Evolutionary conservation across 2,888 invertebrate genomes (phyloP).

Genomic region (Himalopsyche tibetana): DNA sequence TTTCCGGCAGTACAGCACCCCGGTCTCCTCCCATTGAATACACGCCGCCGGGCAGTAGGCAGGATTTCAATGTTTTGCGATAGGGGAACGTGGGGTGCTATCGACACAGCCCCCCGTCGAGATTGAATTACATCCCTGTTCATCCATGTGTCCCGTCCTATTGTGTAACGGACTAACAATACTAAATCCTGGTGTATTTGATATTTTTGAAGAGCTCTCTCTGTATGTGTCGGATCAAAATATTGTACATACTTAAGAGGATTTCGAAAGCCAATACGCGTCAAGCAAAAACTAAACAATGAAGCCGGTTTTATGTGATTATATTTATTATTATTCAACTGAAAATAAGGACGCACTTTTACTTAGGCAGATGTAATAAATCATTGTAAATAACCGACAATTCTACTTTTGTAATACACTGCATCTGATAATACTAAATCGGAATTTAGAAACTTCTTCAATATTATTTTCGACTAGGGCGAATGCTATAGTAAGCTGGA

Average conservation of each 20-base stretch:
- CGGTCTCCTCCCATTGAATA: constrained; percentile 48
- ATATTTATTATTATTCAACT: constrained; percentile 20
- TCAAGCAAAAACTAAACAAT: constrained; percentile 22
- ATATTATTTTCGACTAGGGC: too few relatives aligned
- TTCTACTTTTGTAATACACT: background rate
- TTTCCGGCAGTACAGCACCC: constrained; percentile 69
- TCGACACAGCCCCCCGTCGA: constrained; percentile 50
- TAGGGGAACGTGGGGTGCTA: constrained; percentile 49
- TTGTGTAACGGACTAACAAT: constrained; percentile 52
- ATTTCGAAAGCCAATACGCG: constrained; percentile 44
- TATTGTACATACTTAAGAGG: constrained; percentile 63
- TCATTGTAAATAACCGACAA: background rate
- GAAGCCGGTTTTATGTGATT: constrained; percentile 18
- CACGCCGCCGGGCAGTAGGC: constrained; percentile 44
- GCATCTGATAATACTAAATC: too few relatives aligned
- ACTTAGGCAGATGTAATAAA: background rate
- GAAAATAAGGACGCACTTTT: background rate
- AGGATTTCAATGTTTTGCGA: constrained; percentile 19
- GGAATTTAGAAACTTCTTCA: too few relatives aligned
- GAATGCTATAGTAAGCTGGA: too few relatives aligned
- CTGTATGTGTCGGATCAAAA: constrained; percentile 62
- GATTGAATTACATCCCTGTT: constrained; percentile 59
- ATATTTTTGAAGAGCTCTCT: constrained; percentile 51
- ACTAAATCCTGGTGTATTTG: constrained; percentile 52
- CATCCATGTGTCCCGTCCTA: constrained; percentile 51